These are phyloP conservation scores for Heliconius ismenius DNA, from an alignment of 2,888 invertebrate genomes.

Conservation along the genomic window DNA sequence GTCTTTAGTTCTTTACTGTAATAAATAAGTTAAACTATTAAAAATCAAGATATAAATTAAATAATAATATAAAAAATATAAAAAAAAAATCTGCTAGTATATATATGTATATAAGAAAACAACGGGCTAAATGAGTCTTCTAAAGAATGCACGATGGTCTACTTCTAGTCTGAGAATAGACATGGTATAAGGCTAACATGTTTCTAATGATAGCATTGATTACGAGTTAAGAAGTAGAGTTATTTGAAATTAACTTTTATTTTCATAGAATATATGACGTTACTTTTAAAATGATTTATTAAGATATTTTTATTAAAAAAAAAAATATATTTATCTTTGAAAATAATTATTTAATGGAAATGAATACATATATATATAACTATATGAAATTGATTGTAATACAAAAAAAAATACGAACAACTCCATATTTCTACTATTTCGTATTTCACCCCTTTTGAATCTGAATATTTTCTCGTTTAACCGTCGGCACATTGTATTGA, in stretches of 20 bases:
- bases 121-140: slow-evolving; percentile 7
- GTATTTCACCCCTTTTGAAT: background rate
- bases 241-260: background rate
- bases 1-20: background rate
- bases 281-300: background rate
- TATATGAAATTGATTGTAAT: background rate
- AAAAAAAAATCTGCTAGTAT: background rate
- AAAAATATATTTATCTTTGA: no score
- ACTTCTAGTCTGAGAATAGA: slow-evolving; percentile 22
- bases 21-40: background rate
- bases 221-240: background rate
- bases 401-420: background rate
- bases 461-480: slow-evolving; percentile 15
- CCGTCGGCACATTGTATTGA: slow-evolving; percentile 21
- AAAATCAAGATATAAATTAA: background rate
- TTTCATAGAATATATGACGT: background rate
- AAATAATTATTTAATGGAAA: background rate
- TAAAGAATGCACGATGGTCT: slow-evolving; percentile 13
- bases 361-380: no score
- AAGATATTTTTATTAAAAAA: no score
- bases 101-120: slow-evolving; percentile 28
- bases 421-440: slow-evolving; percentile 12
- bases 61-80: background rate
- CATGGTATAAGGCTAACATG: slow-evolving; percentile 2
- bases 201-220: background rate